A percentile compares a stretch with the other conserved stretches of the same genome.
phyloP scores from a whole-genome alignment of 2,113 vertebrate genomes.

The Pelodiscus sinensis region DNA sequence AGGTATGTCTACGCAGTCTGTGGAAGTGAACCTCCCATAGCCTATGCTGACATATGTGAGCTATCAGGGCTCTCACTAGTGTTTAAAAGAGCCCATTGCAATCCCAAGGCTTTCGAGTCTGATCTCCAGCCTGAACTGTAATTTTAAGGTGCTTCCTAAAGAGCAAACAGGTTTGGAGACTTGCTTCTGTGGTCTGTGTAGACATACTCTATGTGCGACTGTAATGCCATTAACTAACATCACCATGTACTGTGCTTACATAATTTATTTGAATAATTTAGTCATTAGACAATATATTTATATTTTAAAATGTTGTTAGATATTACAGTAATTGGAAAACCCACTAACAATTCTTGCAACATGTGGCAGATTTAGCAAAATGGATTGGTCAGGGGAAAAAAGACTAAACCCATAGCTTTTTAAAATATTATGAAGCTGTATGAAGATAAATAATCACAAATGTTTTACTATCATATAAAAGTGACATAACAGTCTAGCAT shows the following conservation, averaged over 20 bases:
- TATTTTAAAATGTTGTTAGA: no score
- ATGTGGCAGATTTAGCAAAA: neutral
- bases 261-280: neutral
- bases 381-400: neutral
- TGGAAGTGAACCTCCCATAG: neutral
- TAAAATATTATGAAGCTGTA: neutral
- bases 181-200: neutral
- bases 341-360: neutral
- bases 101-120: neutral
- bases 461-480: slow-evolving; percentile 41
- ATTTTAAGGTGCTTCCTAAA: neutral
- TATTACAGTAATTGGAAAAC: no score
- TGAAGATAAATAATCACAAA: slow-evolving; percentile 58
- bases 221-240: neutral
- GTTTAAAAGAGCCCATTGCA: neutral
- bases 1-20: neutral
- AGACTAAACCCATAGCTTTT: neutral
- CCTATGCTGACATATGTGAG: neutral
- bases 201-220: neutral
- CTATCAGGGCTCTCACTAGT: neutral
- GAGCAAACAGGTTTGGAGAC: neutral
- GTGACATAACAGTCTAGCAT: slow-evolving; percentile 22
- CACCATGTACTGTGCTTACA: neutral
- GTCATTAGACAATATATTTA: no score
- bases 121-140: neutral